Base-by-base conservation (phyloP, 1,140 invertebrate species). In the Holotrichia oblita region DNA sequence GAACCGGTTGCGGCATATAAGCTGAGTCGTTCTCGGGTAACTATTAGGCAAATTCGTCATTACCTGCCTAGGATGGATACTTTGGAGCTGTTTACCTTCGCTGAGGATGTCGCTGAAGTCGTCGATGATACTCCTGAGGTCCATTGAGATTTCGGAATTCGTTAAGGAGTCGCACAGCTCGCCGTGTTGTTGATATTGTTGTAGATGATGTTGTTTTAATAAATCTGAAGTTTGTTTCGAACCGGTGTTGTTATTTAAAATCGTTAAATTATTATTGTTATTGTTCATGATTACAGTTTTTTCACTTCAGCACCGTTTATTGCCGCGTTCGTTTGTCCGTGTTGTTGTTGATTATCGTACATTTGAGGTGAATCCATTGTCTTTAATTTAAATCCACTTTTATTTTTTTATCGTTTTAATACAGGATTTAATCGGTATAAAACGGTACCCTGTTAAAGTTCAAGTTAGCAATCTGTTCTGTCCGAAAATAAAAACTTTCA, bases 1-100 rank as follows among this genome's bases (percentile, higher is more conserved):
- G 95, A 0, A 97, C 95, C 0, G 95, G 94, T 84, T 96, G 95
- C 0, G 95, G 96, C 93, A 97, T 95, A 84, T 97, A 97, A 0
- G 94, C 93, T 34, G 85, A 0, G 94, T 93, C 0, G 93, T 92
- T 69, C 93, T 84, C 0, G 90, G 88, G 44, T 92, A 92, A 48
- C 85, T 84, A 74, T 85, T 86, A 73, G 87, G 86, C 74, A 85
- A 86, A 20, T 85, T 82, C 34, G 82, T 85, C 81, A 88, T 87
- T 0, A 86, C 83, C 79, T 88, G 89, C 78, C 88, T 85, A 24
- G 81, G 86, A 81, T 83, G 89, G 83, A 85, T 87, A 84, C 79
- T 86, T 80, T 83, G 88, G 40, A 90, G 83, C 78, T 89, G 90
- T 48, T 87, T 89, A 81, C 83, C 85, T 14, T 85, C 90, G 20